Base-by-base conservation (phyloP, 2,888 invertebrate genomes). In the Polydrusus pterygomalis region DNA sequence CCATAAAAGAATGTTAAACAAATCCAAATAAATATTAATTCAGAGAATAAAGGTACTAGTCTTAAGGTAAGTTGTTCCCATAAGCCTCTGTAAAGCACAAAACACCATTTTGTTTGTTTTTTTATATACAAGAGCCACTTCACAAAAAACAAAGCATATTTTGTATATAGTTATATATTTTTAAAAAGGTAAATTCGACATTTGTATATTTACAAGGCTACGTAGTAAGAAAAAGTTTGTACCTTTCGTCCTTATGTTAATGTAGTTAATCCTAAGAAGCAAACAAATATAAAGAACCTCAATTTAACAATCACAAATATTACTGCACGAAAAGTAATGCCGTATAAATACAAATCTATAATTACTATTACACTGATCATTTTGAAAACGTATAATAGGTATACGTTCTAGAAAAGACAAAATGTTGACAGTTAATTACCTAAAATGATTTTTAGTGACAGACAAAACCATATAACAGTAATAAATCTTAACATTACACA, bases 41-140 rank as follows among this genome's bases (percentile, higher is more conserved):
- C 13, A 30, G 17, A 54, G 54, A n/a, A 6, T 43, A 70, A 25
- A 62, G 47, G 6, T 11, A 18, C 38, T 18, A 49, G 17, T 17
- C 18, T 13, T 25, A 18, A 30, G 6, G 7, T 15, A 56, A 15
- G 10, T 30, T 25, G n/a, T 34, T 13, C 69, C 69, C 69, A 58
- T 58, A 47, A 69, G 69, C 69, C 58, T 45, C 69, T 58, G 58
- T 18, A 69, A 69, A 60, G 47, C 43, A 25, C 30, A 49, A 47
- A 15, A 69, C 69, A 58, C 47, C 60, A 60, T 47, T 58, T 43
- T 40, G 56, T 68, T 18, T 43, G 6, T 60, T 25, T 25, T 40
- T 58, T 60, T 69, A 69, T 69, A 17, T 69, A 69, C 69, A 69
- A 69, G 43, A 69, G 69, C 69, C 13, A 34, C 5, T 45, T 30